Evolutionary conservation across 2,797 vertebrate genomes (phyloP).

Genomic region (Xerus rutilus): DNA sequence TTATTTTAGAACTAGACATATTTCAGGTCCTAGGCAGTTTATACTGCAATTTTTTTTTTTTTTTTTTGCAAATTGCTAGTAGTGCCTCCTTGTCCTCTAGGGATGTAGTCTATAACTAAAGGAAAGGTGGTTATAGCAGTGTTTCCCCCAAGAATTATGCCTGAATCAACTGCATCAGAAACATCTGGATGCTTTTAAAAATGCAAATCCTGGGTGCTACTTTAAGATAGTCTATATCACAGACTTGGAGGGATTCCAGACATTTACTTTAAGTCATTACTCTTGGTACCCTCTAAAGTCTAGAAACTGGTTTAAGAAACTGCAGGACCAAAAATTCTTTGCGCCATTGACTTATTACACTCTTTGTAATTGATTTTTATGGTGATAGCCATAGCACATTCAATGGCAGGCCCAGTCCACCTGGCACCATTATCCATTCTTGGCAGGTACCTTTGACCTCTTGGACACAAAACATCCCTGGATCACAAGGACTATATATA

Average conservation of each 20-base stretch:
- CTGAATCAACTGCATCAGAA: conserved; percentile 12
- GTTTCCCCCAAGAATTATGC: background rate
- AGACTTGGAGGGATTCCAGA: background rate
- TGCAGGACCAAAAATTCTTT: background rate
- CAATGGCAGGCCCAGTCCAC: background rate
- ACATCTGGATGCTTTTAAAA: background rate
- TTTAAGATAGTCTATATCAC: background rate
- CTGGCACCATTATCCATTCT: background rate
- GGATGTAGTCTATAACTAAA: conserved; percentile 28
- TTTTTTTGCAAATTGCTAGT: conserved; percentile 52
- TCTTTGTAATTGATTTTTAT: conserved; percentile 17
- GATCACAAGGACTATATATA: conserved; percentile 35
- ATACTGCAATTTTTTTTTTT: background rate
- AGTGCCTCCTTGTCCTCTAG: conserved; percentile 20
- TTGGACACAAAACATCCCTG: background rate
- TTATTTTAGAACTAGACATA: conserved; percentile 48
- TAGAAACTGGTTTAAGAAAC: background rate
- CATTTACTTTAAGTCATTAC: conserved; percentile 36
- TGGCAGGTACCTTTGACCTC: background rate
- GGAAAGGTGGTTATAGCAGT: background rate
- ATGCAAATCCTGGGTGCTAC: background rate
- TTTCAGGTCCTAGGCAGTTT: background rate
- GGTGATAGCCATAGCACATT: background rate
- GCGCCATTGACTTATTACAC: background rate
- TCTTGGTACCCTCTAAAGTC: conserved; percentile 6